phyloP scores from a whole-genome alignment of 2,113 vertebrate species.

The Pseudorasbora parva region DNA sequence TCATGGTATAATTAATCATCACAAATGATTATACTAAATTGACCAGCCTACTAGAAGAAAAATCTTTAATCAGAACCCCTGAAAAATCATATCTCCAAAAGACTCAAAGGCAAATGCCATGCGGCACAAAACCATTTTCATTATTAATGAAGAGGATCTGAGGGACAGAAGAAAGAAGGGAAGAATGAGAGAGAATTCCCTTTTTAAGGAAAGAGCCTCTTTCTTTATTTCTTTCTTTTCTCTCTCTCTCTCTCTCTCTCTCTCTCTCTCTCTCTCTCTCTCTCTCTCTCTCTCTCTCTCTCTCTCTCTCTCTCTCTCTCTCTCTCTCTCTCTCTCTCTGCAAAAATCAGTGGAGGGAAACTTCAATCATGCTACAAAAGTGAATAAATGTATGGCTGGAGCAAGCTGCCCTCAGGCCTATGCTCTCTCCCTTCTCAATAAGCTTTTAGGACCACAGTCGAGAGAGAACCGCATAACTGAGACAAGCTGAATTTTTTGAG shows the following conservation, averaged over 20 bases:
- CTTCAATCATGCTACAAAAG: constrained; percentile 79
- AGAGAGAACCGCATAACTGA: constrained; percentile 63
- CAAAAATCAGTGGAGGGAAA: constrained; percentile 73
- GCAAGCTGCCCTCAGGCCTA: constrained; percentile 56
- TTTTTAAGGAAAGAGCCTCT: constrained; percentile 17
- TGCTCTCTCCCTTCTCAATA: constrained; percentile 65
- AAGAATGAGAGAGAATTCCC: not conserved
- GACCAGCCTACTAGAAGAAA: not conserved
- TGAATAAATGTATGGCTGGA: constrained; percentile 75
- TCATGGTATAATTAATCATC: not conserved
- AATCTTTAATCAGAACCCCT: not conserved
- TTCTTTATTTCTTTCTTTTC: too few species aligned
- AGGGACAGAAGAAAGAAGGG: constrained; percentile 20
- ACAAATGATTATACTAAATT: not conserved
- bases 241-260: not conserved
- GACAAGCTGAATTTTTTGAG: constrained; percentile 57
- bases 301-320: constrained; percentile 4
- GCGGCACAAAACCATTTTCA: constrained; percentile 38
- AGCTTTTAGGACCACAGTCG: constrained; percentile 59
- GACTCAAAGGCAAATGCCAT: constrained; percentile 28
- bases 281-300: not conserved
- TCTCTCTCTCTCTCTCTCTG: constrained; percentile 35
- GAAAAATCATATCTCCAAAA: not conserved
- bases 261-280: constrained; percentile 44
- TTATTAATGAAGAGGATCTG: constrained; percentile 40